Evolutionary conservation across 1,140 invertebrate species (phyloP).

Genomic region (Formica exsecta): DNA sequence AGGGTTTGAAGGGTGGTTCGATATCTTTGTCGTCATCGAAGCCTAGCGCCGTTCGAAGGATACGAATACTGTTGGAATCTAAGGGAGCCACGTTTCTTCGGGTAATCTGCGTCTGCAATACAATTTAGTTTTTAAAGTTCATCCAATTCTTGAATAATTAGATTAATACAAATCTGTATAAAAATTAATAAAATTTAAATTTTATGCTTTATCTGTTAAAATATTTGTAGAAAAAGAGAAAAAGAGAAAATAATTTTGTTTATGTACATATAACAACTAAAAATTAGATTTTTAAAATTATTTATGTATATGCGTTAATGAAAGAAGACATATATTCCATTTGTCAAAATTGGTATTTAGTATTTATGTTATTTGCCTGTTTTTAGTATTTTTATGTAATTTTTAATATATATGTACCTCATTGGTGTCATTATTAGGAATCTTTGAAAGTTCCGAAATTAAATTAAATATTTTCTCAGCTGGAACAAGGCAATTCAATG

Average conservation of each 20-base stretch:
- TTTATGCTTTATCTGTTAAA: background rate
- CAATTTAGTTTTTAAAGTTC: background rate
- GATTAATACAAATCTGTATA: background rate
- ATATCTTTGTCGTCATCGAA: background rate
- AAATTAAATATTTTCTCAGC: background rate
- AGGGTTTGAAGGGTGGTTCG: no score
- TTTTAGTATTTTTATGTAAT: background rate
- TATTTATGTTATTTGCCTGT: background rate
- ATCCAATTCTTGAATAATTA: background rate
- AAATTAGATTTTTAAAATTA: background rate
- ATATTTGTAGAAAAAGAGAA: background rate
- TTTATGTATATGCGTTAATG: background rate
- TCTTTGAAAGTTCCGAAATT: background rate
- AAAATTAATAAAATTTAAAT: background rate
- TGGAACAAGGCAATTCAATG: background rate
- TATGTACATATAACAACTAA: background rate
- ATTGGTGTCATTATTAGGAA: background rate
- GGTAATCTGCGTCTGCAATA: background rate
- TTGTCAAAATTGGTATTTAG: background rate
- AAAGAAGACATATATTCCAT: background rate
- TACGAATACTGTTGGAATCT: no score
- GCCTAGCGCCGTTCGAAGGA: background rate
- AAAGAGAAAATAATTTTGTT: background rate
- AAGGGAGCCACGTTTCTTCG: background rate
- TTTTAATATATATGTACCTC: conserved; percentile 5